Evolutionary conservation across 1,140 invertebrate genomes (phyloP), one percentile per base, ranked within the genome.

Genomic region (Drosophila hydei): DNA sequence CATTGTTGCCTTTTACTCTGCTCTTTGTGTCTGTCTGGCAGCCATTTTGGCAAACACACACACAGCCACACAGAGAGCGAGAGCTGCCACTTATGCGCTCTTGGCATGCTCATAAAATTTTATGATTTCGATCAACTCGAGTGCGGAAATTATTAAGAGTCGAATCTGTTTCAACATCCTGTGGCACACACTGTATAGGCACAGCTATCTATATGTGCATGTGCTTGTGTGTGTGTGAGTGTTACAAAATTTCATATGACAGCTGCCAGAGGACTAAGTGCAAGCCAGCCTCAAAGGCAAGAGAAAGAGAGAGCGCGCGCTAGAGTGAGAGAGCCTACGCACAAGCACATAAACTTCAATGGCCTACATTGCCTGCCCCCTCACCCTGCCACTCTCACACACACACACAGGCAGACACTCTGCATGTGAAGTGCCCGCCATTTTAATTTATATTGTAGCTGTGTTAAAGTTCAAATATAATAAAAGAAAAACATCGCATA

Each of bases 71-170:
- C 33, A 60, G 23, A 42, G 36, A 27, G 14, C 38, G 18, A 60
- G 16, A 27, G 62, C 55, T 84, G 58, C 54, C 77, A 89, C 79
- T 89, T 79, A 81, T 74, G 73, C 73, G 81, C 77, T 87, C 77
- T 84, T 90, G 73, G 79, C 72, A 72, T 72, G 71, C 85, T 89
- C 85, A 89, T 89, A 89, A 89, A 89, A 89, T 89, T 89, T 89
- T 89, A 89, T 89, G 85, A 89, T 89, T 89, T 89, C 85, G 85
- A 89, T 89, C 85, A 89, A 89, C 80, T 89, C 80, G 84, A 89
- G 85, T 89, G 85, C 85, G 85, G 85, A 89, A 89, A 89, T 89
- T 89, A 89, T 89, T 89, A 89, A 88, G 85, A 89, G 84, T 87
- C 76, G 85, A 89, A 89, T 89, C 85, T 89, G 85, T 89, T 89